Evolutionary conservation across 2,888 invertebrate genomes (phyloP), one percentile per base, ranked within the genome.

Genomic region (Magallana nippona): DNA sequence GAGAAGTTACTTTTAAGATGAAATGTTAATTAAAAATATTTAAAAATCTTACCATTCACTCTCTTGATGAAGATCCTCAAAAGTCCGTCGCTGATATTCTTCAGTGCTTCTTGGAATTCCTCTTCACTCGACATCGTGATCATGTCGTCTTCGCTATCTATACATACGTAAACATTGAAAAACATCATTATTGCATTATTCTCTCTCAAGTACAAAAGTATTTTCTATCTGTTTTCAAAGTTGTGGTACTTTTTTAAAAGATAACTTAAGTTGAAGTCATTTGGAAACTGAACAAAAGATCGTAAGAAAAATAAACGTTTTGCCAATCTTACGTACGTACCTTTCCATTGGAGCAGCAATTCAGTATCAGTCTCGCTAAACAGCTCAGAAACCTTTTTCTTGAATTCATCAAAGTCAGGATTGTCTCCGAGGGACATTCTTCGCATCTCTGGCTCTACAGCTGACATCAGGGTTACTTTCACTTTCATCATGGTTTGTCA

Each of bases 401-500:
- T 32, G 3, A 71, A 71, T 32, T 71, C 71, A 27, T 8, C 27
- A 13, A 71, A 71, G 22, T 71, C 71, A 1, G 71, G 27, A 11
- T 71, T 15, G 22, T 71, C 32, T 71, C 3, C 71, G 5, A 71
- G 17, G 13, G 71, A 27, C 27, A 27, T 71, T 15, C 71, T 13
- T 71, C 71, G 11, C 15, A 71, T 71, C 32, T 71, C 71, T 71
- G 71, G 71, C 71, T 71, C 71, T 27, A 5, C 27, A 32, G 71
- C 71, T 15, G 71, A 71, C 71, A 71, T 71, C 71, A 32, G 27
- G 71, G 71, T 71, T 27, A 71, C 71, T 71, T 71, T 71, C 71
- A 71, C 71, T 71, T 71, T 71, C 27, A 71, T 1, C 71, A 71
- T 71, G 71, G 15, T 13, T 71, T 71, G 71, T 27, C 32, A 27